Base-by-base conservation (phyloP, 1,140 invertebrate genomes). In the Uloborus diversus region DNA sequence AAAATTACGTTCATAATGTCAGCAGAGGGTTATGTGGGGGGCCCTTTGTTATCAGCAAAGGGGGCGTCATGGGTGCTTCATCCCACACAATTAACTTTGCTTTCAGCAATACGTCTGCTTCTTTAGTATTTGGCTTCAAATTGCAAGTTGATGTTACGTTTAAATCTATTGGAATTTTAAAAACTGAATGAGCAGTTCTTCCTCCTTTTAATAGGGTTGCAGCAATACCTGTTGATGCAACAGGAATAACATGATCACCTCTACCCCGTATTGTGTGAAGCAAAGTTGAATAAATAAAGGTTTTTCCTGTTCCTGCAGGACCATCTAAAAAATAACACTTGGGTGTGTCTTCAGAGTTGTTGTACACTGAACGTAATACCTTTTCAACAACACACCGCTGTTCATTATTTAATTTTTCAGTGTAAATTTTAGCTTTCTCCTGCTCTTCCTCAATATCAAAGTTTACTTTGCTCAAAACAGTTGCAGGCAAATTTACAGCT, bases 221-320 rank as follows among this genome's bases (percentile, higher is more conserved):
- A n/a, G n/a, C n/a, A n/a, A n/a, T n/a, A n/a, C n/a, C n/a, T n/a
- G n/a, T n/a, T n/a, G n/a, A n/a, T n/a, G n/a, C n/a, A n/a, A n/a
- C n/a, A n/a, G n/a, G 47, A 75, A 66, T 84, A 82, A 28, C 32
- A 59, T n/a, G 81, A 85, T 59, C 75, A 11, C 0, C 84, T 85
- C 47, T 79, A 82, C 20, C 35, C 9, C 9, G 84, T 59, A 33
- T 85, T 62, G 49, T 61, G 80, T 37, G 85, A 84, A 20, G 86
- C 84, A 61, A 85, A 79, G 23, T 3, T n/a, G 30, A 51, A 33
- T n/a, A n/a, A n/a, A n/a, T n/a, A n/a, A n/a, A n/a, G n/a, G n/a
- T n/a, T n/a, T n/a, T n/a, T n/a, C n/a, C n/a, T n/a, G n/a, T n/a
- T n/a, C n/a, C n/a, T n/a, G n/a, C n/a, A n/a, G n/a, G n/a, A n/a